Conservation (phyloP, 2,888 invertebrate species). For the Temnothorax unifasciatus region DNA sequence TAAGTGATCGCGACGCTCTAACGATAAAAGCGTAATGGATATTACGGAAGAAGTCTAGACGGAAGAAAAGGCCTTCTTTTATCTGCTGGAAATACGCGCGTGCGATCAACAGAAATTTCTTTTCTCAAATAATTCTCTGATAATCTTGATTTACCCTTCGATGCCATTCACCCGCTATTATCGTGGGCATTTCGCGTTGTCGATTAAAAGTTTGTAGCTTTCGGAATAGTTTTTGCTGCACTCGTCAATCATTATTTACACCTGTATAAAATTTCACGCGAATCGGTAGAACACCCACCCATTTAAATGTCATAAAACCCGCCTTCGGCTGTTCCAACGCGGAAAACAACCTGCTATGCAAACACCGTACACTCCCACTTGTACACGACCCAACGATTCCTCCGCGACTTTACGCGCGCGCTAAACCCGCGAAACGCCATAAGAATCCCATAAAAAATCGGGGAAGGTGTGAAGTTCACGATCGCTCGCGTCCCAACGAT, state of each 20-base stretch:
- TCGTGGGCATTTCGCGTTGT: background rate
- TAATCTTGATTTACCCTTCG: background rate
- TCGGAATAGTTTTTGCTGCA: background rate
- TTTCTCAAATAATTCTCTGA: background rate
- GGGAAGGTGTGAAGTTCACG: slow-evolving; percentile 24
- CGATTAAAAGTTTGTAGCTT: background rate
- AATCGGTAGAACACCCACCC: slow-evolving; percentile 14
- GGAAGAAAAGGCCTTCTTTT: background rate
- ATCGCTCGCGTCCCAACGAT: slow-evolving; percentile 31
- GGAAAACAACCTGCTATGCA: slow-evolving; percentile 30
- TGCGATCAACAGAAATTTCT: background rate
- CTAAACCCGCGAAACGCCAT: background rate
- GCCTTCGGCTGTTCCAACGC: background rate
- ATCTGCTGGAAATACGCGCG: background rate
- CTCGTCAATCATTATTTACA: slow-evolving; percentile 29
- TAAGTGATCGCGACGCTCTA: slow-evolving; percentile 1
- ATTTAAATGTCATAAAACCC: slow-evolving; percentile 37
- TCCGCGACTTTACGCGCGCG: slow-evolving; percentile 24
- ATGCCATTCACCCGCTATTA: background rate
- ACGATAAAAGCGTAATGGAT: slow-evolving; percentile 18
- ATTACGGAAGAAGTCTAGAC: background rate
- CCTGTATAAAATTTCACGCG: slow-evolving; percentile 11
- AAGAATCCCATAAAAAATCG: slow-evolving; percentile 26
- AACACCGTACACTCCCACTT: slow-evolving; percentile 23
- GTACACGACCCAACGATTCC: slow-evolving; percentile 17